Base-by-base conservation (phyloP, 2,797 vertebrate genomes). In the Pelobates cultripes region DNA sequence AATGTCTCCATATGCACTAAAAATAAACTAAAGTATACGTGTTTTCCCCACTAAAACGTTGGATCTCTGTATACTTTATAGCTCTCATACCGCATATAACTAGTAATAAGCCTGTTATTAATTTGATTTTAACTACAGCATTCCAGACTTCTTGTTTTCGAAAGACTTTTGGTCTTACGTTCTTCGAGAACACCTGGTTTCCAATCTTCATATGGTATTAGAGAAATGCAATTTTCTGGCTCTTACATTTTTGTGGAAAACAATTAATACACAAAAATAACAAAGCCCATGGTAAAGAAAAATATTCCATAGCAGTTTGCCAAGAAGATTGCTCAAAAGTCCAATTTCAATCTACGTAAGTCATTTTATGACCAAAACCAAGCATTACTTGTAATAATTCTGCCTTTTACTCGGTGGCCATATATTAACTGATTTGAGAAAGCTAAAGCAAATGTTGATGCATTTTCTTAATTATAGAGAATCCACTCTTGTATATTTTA, bases 1-100 rank as follows among this genome's bases (percentile, higher is more conserved):
- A 51, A 51, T 51, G 47, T 51, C 47, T 6, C 5, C 47, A 51
- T 51, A 51, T 51, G 47, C 76, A 73, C 60, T 82, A 83, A 75
- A 0, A 80, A 70, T 47, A 78, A 57, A 45, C 7, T 51, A 51
- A 53, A 78, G 2, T 45, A 7, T 41, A 0, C 57, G 4, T 85
- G 74, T 77, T 40, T 81, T 64, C 75, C 73, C 0, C 51, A 13
- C 77, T 73, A 73, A 51, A 0, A 0, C 40, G 51, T 4, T 0
- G 72, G 7, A 1, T 2, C 4, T 41, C 8, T 0, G 44, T 51
- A 14, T 12, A 43, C 81, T 57, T 77, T 60, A 77, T 53, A 8
- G 75, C 12, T 70, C 43, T 53, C 53, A 28, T 17, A n/a, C n/a
- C 55, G 14, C 14, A 17, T 8, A 74, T 73, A 2, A 40, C 28